A percentile compares a stretch with the other conserved stretches of the same genome.
Evolutionary conservation across 2,888 invertebrate species (phyloP).

Genomic region (Holacanthella duospinosa): DNA sequence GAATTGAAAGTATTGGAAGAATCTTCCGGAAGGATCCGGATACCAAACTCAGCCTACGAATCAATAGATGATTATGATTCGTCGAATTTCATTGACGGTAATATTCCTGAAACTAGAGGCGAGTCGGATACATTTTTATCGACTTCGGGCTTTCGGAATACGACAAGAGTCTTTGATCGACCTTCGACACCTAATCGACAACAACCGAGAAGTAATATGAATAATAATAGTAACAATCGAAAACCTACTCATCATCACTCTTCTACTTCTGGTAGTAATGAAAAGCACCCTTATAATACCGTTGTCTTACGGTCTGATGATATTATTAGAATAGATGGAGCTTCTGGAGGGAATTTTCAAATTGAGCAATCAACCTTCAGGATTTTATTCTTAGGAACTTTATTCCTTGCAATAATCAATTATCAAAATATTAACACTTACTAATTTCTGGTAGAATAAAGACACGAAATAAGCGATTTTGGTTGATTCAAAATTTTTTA

Average conservation of each 20-base stretch:
- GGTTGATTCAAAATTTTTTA: too few species aligned
- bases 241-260: background rate
- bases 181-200: background rate
- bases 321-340: too few species aligned
- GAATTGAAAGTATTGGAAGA: background rate
- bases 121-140: background rate
- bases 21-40: background rate
- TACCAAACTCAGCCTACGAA: background rate
- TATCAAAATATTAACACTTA: too few species aligned
- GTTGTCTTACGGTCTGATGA: background rate
- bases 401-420: too few species aligned
- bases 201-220: too few species aligned
- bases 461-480: too few species aligned
- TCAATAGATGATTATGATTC: background rate
- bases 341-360: too few species aligned
- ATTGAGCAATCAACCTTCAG: too few species aligned
- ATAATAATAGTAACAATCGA: background rate
- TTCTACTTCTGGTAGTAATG: background rate
- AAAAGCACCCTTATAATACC: background rate
- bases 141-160: background rate
- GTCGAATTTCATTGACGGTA: background rate
- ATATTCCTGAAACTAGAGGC: background rate
- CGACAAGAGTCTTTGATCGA: background rate
- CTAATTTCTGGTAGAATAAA: too few species aligned
- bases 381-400: too few species aligned